phyloP scores from a whole-genome alignment of 1,140 invertebrate genomes.

The Trichonephila clavata region DNA sequence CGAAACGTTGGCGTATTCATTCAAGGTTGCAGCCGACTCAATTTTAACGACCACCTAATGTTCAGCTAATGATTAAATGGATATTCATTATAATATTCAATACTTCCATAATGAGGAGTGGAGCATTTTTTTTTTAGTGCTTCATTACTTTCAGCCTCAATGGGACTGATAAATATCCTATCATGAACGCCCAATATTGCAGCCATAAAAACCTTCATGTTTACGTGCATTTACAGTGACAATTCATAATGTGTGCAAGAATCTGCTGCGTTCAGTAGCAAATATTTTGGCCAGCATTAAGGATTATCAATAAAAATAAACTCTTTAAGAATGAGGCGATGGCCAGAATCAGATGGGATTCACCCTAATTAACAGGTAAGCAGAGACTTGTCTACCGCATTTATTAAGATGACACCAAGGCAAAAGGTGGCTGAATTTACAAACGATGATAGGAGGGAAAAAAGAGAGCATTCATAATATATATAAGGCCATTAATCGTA shows the following conservation, averaged over 20 bases:
- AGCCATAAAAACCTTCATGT: no score
- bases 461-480: not conserved
- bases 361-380: not conserved
- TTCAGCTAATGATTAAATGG: not conserved
- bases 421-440: not conserved
- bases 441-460: not conserved
- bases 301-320: no score
- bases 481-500: not conserved
- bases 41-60: constrained; percentile 31
- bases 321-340: not conserved
- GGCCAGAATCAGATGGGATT: not conserved
- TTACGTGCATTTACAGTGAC: no score
- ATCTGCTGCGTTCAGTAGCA: no score
- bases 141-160: no score
- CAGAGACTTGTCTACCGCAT: constrained; percentile 3
- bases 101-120: not conserved
- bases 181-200: no score
- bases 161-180: no score
- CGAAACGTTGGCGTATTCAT: constrained; percentile 1
- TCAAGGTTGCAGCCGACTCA: constrained; percentile 29
- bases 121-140: not conserved
- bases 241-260: no score
- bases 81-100: constrained; percentile 26
- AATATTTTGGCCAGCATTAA: no score
- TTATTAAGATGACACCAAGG: constrained; percentile 9